Base-by-base conservation (phyloP, 1,140 invertebrate genomes). In the Riptortus pedestris region DNA sequence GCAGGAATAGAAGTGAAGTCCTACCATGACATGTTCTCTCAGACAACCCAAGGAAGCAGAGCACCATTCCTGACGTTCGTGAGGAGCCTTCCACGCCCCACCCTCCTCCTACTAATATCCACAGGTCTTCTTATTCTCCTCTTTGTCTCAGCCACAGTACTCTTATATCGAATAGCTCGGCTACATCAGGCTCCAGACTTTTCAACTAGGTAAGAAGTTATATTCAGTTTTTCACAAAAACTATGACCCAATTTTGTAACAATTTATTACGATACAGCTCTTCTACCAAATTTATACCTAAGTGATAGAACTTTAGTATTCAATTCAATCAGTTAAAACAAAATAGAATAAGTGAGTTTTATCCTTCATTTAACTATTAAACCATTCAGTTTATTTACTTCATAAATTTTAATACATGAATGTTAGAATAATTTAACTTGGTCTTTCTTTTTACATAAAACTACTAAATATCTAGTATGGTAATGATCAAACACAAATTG, bases 131-230 rank as follows among this genome's bases (percentile, higher is more conserved):
- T 75, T 61, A 64, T 74, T 59, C 64, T 73, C 57, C 68, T 75
- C 16, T 73, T 74, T 67, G 51, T 72, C 5, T 74, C 73, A 16
- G 73, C 73, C 31, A 68, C 71, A 31, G 65, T 75, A 14, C 71
- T 75, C 11, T 67, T 73, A 24, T 73, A 70, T 63, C 68, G 73
- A 28, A 73, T 75, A 45, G 69, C 69, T 59, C 64, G 58, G 24
- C 68, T 75, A 18, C 73, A 74, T 52, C 59, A 70, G 20, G n/a
- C 57, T 2, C 61, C 66, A 28, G 22, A 62, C 55, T 64, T 67
- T 45, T 59, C 33, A 31, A 69, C 60, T 47, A 65, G 52, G 70
- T 71, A 62, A 60, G 64, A 43, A 12, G 12, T 38, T 5, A 22
- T 66, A 18, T 26, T 43, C 12, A 65, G 18, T 45, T 2, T 45